Conservation (phyloP, 1,140 invertebrate genomes). For the Drosophila parabipectinata region DNA sequence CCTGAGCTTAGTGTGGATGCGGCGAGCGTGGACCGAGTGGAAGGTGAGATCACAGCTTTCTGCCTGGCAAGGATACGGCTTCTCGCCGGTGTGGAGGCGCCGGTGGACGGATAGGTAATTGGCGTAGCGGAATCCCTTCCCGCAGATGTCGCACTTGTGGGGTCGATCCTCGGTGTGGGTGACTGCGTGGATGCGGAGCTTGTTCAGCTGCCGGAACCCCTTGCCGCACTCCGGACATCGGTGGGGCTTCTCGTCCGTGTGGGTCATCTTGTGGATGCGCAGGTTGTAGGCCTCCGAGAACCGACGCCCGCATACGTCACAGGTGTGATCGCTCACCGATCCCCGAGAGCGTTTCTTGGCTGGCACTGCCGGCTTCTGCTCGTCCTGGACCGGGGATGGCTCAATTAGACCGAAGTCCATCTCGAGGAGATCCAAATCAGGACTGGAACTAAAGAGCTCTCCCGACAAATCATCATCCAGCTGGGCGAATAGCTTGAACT, state of each 20-base stretch:
- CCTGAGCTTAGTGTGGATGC: slow-evolving; percentile 59
- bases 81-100: slow-evolving; percentile 92
- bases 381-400: background rate
- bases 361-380: background rate
- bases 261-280: slow-evolving; percentile 74
- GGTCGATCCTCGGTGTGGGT: slow-evolving; percentile 85
- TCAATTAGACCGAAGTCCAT: slow-evolving; percentile 31
- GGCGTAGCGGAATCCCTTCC: slow-evolving; percentile 86
- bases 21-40: slow-evolving; percentile 70
- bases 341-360: background rate
- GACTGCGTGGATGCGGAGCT: slow-evolving; percentile 84
- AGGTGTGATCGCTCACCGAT: slow-evolving; percentile 13
- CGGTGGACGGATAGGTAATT: slow-evolving; percentile 84
- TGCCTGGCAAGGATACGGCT: slow-evolving; percentile 86
- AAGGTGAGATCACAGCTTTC: slow-evolving; percentile 44
- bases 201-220: slow-evolving; percentile 69
- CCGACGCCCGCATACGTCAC: slow-evolving; percentile 48
- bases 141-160: slow-evolving; percentile 85
- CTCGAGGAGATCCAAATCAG: slow-evolving; percentile 28
- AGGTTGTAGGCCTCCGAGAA: slow-evolving; percentile 70
- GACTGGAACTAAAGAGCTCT: slow-evolving; percentile 1
- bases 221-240: slow-evolving; percentile 72
- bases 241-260: slow-evolving; percentile 78
- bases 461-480: slow-evolving; percentile 19
- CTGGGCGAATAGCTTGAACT: slow-evolving; percentile 54